Conservation (phyloP, 2,113 vertebrate genomes). For the Rhipidura dahli region DNA sequence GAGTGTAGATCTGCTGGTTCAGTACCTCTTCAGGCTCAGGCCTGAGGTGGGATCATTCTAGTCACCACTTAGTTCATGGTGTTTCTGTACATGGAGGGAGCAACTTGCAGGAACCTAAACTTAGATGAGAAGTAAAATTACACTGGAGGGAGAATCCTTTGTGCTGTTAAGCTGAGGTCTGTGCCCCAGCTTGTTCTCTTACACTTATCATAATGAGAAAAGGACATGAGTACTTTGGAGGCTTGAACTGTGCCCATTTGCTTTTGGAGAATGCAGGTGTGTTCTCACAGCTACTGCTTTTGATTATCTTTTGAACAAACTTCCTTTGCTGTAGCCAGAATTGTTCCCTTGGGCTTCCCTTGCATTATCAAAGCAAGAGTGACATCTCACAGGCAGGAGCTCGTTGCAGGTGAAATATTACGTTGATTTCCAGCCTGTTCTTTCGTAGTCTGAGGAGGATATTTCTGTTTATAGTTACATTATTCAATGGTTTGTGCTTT, state of each 20-base stretch:
- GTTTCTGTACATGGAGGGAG: background rate
- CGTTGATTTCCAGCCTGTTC: background rate
- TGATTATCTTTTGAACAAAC: background rate
- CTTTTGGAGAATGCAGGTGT: background rate
- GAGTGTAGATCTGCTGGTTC: background rate
- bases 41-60: background rate
- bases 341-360: background rate
- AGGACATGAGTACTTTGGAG: background rate
- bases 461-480: background rate
- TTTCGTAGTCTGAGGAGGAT: background rate
- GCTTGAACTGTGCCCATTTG: background rate
- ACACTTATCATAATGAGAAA: background rate
- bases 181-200: background rate
- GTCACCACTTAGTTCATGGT: fast-evolving
- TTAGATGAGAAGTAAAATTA: background rate
- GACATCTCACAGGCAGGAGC: background rate
- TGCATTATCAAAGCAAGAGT: background rate
- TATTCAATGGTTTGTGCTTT: background rate
- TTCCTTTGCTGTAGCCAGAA: background rate
- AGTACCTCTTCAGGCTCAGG: background rate
- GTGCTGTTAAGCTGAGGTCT: background rate
- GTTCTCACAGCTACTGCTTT: background rate
- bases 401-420: background rate
- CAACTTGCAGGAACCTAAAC: background rate
- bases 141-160: background rate